Percentiles rank a stretch among this genome's conserved stretches.
Conservation (phyloP, 30 jellyfish, hydroid and myxozoan species). For the Aurelia aurita region DNA sequence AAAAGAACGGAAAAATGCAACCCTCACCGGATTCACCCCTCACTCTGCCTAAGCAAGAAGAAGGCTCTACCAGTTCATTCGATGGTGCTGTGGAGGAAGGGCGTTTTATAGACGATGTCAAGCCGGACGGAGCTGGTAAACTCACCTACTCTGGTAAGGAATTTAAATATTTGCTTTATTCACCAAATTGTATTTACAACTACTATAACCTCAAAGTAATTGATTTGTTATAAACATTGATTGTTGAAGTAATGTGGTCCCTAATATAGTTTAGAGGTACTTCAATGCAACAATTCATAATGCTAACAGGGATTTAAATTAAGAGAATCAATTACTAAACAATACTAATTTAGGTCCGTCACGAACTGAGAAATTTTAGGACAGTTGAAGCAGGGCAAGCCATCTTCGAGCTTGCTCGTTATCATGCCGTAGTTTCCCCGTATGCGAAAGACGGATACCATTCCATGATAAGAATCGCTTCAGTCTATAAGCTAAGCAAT, state of each 20-base stretch:
- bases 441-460: no score
- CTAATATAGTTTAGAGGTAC: conserved; percentile 65
- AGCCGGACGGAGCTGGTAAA: conserved; percentile 57
- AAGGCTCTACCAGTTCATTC: conserved; percentile 51
- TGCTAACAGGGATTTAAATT: conserved; percentile 50
- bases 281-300: conserved; percentile 65
- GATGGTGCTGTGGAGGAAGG: conserved; percentile 73
- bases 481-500: no score
- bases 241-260: conserved; percentile 71
- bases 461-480: no score
- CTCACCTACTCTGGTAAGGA: conserved; percentile 71
- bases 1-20: conserved; percentile 58
- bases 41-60: conserved; percentile 77
- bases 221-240: conserved; percentile 75
- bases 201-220: conserved; percentile 77
- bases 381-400: no score
- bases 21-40: conserved; percentile 78
- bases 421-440: no score
- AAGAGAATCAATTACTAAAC: not conserved
- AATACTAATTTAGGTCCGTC: no score
- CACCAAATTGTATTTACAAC: conserved; percentile 74
- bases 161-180: conserved; percentile 64
- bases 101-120: conserved; percentile 52
- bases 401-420: no score
- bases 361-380: no score